Evolutionary conservation across 2,113 vertebrate species (phyloP), one percentile per base, ranked within the genome.

Genomic region (Anhinga rufa): DNA sequence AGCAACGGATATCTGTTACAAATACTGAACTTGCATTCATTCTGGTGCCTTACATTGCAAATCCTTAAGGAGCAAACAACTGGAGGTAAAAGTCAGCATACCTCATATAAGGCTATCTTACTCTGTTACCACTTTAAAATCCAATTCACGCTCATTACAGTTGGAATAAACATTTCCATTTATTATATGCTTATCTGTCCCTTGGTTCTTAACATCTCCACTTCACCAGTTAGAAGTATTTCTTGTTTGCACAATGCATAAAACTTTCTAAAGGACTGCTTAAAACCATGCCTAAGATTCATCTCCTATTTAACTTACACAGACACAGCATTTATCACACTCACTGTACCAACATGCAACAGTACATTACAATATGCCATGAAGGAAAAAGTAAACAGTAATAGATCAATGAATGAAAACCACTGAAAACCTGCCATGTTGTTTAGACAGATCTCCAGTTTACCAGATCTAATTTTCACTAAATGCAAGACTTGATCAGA

Each of bases 291-390:
- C 17, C 7, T 10, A 71, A 51, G 60, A 55, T 29, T 68, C n/a
- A 20, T 25, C 48, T 68, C 38, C 52, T 64, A 32, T 40, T 82
- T 54, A 46, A 70, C 31, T 80, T 34, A 34, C 5, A 54, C 1
- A 49, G 76, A 68, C 44, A 29, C 1, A 14, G 82, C 31, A n/a
- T 65, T 86, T 62, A 29, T 57, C 65, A 52, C 66, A 65, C 72
- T 52, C 71, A 28, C 28, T 24, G 32, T 8, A 44, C 61, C 38
- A 49, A 31, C 12, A 40, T 1, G 52, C 12, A 76, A 51, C 22
- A 48, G 20, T 36, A 51, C 3, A 0, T 62, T 84, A 82, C 32
- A 81, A 79, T 14, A 48, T 1, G 1, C 25, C 10, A 4, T 1
- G 31, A 91, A 86, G 13, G 64, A 69, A 88, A 68, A 84, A 36